Evolutionary conservation across 1,140 invertebrate genomes (phyloP).

Genomic region (Caenorhabditis tropicalis): DNA sequence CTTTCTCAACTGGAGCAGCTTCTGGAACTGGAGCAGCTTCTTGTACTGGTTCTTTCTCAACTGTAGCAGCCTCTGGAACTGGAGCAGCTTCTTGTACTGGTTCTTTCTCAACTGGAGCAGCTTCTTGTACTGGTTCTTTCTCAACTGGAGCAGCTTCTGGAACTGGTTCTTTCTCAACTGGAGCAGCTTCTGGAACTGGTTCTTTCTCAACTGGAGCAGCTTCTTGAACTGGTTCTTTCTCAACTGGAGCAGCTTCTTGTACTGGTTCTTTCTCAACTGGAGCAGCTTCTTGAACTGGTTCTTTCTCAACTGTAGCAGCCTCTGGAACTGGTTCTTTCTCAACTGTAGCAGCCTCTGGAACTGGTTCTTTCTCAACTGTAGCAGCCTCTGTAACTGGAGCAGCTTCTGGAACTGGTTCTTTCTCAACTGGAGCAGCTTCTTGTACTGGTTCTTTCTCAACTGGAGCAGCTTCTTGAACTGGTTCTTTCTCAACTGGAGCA

Average conservation of each 20-base stretch:
- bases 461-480: not conserved
- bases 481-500: not conserved
- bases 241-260: not conserved
- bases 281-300: not conserved
- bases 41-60: not conserved
- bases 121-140: not conserved
- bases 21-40: not conserved
- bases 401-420: not conserved
- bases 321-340: not conserved
- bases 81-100: not conserved
- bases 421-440: not conserved
- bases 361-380: not conserved
- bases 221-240: not conserved
- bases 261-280: not conserved
- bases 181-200: not conserved
- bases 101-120: not conserved
- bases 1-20: not conserved
- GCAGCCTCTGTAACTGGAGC: not conserved
- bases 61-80: not conserved
- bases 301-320: not conserved
- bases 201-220: not conserved
- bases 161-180: not conserved
- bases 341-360: not conserved
- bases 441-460: not conserved
- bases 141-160: not conserved